Evolutionary conservation across 2,113 vertebrate species (phyloP), one percentile per base, ranked within the genome.

Genomic region (Gambusia affinis): DNA sequence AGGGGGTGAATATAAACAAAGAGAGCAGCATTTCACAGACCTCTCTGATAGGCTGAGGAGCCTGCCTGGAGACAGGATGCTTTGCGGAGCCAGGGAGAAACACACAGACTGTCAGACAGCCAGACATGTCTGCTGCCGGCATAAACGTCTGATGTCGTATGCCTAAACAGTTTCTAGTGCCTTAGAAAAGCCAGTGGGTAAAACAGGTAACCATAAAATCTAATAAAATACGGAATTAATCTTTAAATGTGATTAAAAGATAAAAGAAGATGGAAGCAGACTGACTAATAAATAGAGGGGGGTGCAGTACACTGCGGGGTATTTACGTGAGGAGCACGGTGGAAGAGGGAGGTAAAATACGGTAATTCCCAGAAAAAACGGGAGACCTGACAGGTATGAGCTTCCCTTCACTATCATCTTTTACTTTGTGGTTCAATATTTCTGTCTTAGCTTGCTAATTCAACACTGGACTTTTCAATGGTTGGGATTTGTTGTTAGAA

Each of bases 41-140:
- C 72, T 67, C 60, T 84, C 73, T 87, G 64, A n/a, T 65, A 77
- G 81, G 69, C 77, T 74, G 81, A 78, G 73, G 78, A 15, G 62
- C 85, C 83, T 85, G 88, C 90, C 84, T 91, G 83, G 87, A 92
- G 87, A 92, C 87, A 91, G 17, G 84, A 64, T n/a, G 33, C 80
- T 83, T 62, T 75, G 69, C 72, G 71, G 84, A 42, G 33, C 47
- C 76, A 82, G 79, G 82, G 67, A 64, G 82, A 73, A 39, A 82
- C 70, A 78, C 6, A 66, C 35, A 6, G 47, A 64, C 54, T 64
- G 74, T 83, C 78, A 72, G 66, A 66, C 72, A 81, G 79, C 54
- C 85, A 84, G 78, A 85, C 67, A 35, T 61, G 73, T 77, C 72
- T 65, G 74, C 51, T 79, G 87, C 78, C 42, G 60, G 31, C 60